Evolutionary conservation across 23 tunicate species (phyloP), one percentile per base, ranked within the genome.

Genomic region (Pegea sp.): DNA sequence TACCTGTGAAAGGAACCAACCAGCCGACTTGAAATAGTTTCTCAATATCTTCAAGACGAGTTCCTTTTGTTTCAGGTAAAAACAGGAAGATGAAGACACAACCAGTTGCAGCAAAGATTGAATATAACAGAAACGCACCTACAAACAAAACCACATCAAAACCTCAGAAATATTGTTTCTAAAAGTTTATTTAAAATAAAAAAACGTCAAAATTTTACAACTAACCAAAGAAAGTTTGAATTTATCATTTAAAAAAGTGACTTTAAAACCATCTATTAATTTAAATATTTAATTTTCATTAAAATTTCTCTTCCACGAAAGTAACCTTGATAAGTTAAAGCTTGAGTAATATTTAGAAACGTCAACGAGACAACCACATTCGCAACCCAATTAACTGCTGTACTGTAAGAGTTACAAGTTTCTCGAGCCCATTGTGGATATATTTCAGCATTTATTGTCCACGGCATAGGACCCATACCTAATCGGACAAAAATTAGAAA

Each of bases 401-500:
- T 69, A 57, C 95, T 84, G 20, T 49, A 44, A 1, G 95, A 77
- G 31, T 68, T 84, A 26, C 84, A 84, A 38, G 72, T 57, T 48
- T 73, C 65, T 18, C 95, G 28, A 6, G 95, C 81, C 95, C 95
- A 84, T 51, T 84, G 95, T 11, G 95, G 95, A 30, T 79, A 79
- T 19, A 71, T 87, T 48, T 87, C 97, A 24, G 97, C 64, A 59
- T 87, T 87, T 6, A 87, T 74, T 2, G 97, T 75, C 97, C 97
- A 87, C 23, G 97, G 97, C 64, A 87, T 69, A 1, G 97, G 97
- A 0, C 97, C 97, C 78, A 87, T 70, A 5, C 93, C 93, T 72
- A 31, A 1, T 19, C 2, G n/a, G n/a, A n/a, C n/a, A n/a, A n/a
- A n/a, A n/a, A n/a, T n/a, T n/a, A n/a, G n/a, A n/a, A n/a, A n/a